A percentile compares a stretch with the other conserved stretches of the same genome.
Evolutionary conservation across 1,140 invertebrate genomes (phyloP).

Genomic region (Mizuhopecten yessoensis): DNA sequence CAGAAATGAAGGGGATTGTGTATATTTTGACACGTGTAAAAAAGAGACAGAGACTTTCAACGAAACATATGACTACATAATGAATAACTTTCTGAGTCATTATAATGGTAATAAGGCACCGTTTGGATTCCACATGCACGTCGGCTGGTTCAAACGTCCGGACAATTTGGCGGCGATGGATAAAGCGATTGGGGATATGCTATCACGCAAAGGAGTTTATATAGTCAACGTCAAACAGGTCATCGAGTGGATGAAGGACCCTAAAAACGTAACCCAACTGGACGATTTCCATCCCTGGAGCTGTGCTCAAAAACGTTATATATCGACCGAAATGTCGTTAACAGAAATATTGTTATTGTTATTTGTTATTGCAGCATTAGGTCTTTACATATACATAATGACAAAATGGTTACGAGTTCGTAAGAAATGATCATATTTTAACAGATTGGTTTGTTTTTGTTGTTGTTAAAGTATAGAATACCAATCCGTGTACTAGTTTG

Average conservation of each 20-base stretch:
- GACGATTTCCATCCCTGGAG: conserved; percentile 70
- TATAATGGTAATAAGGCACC: conserved; percentile 69
- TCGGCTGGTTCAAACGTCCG: conserved; percentile 69
- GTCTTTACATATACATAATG: background rate
- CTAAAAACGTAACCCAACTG: conserved; percentile 64
- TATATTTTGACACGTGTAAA: conserved; percentile 74
- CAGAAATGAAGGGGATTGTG: conserved; percentile 68
- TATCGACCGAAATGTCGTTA: background rate
- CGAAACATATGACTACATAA: conserved; percentile 61
- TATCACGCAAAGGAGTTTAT: conserved; percentile 71
- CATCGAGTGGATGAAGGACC: conserved; percentile 72
- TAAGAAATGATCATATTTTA: background rate
- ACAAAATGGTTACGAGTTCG: background rate
- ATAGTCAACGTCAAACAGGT: conserved; percentile 69
- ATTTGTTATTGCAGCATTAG: background rate
- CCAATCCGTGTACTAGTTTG: too few relatives aligned
- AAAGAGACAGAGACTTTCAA: conserved; percentile 69
- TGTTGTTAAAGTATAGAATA: too few relatives aligned
- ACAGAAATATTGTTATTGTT: background rate
- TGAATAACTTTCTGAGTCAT: conserved; percentile 52
- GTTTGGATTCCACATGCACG: conserved; percentile 75
- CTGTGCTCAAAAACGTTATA: conserved; percentile 49
- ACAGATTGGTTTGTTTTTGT: too few relatives aligned
- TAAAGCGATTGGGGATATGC: conserved; percentile 67
- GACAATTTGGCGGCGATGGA: conserved; percentile 71